Evolutionary conservation across 1,140 invertebrate genomes (phyloP).

Genomic region (Drosophila ficusphila): DNA sequence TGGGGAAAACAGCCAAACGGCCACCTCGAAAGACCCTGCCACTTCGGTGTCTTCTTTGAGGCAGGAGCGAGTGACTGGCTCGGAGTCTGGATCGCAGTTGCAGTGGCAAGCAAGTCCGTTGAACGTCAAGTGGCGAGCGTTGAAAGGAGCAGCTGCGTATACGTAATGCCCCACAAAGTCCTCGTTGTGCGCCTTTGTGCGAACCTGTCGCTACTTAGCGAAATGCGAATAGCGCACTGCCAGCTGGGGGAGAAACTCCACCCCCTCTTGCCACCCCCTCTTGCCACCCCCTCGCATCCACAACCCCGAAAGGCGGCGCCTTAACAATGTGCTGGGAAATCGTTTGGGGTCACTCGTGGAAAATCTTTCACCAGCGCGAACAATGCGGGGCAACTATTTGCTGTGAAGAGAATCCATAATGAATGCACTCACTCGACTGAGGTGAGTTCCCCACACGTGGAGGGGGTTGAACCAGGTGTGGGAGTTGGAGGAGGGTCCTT

Average conservation of each 20-base stretch:
- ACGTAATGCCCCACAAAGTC: slow-evolving; percentile 1
- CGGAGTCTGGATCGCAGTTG: not conserved
- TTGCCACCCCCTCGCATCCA: too few species aligned
- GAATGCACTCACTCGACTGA: slow-evolving; percentile 37
- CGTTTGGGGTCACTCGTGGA: slow-evolving; percentile 46
- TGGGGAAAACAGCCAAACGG: slow-evolving; percentile 6
- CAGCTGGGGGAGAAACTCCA: slow-evolving; percentile 28
- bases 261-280: too few species aligned
- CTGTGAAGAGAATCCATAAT: slow-evolving; percentile 44
- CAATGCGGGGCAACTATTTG: slow-evolving; percentile 11
- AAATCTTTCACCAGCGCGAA: slow-evolving; percentile 12
- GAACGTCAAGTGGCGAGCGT: slow-evolving; percentile 59
- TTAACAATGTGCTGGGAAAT: slow-evolving; percentile 32
- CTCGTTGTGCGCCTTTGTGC: slow-evolving; percentile 16
- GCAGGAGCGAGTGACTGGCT: slow-evolving; percentile 12
- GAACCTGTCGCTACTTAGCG: slow-evolving; percentile 65
- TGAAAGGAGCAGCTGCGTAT: slow-evolving; percentile 43
- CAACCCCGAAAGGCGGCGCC: too few species aligned
- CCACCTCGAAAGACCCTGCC: slow-evolving; percentile 7
- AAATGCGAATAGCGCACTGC: not conserved
- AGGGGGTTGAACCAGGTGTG: too few species aligned
- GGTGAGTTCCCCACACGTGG: slow-evolving; percentile 3
- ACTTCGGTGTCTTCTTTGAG: slow-evolving; percentile 16
- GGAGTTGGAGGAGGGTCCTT: too few species aligned
- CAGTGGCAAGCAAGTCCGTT: slow-evolving; percentile 5